phyloP scores from a whole-genome alignment of 2,797 vertebrate species.

The Enteromius afrohamiltoni region DNA sequence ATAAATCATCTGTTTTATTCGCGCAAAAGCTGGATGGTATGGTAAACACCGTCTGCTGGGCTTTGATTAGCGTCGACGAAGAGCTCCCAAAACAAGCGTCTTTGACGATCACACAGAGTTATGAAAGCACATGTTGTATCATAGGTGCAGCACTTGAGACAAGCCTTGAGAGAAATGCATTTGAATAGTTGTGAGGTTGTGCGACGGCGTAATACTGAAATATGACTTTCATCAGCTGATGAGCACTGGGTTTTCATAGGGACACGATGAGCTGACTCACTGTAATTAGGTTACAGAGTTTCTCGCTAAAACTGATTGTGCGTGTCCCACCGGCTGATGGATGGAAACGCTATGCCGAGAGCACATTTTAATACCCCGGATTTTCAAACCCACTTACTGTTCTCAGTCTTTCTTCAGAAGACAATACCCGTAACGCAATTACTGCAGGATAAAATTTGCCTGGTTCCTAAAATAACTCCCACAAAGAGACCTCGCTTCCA shows the following conservation, averaged over 20 bases:
- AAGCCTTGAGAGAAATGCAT: conserved; percentile 37
- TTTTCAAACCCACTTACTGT: conserved; percentile 51
- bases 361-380: conserved; percentile 49
- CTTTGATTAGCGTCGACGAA: conserved; percentile 15
- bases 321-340: conserved; percentile 36
- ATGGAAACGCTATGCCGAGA: conserved; percentile 48
- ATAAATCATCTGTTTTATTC: background rate
- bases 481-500: conserved; percentile 38
- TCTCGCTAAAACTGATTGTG: conserved; percentile 43
- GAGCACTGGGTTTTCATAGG: conserved; percentile 40
- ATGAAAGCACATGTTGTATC: conserved; percentile 15
- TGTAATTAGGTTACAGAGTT: conserved; percentile 47
- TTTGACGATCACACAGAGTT: background rate
- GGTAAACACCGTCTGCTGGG: background rate
- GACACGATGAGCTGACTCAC: conserved; percentile 27
- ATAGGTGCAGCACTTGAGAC: conserved; percentile 6
- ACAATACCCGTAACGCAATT: conserved; percentile 53
- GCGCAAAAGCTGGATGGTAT: conserved; percentile 2
- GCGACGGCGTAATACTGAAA: conserved; percentile 33
- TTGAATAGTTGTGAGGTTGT: conserved; percentile 29
- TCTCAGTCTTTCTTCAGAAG: conserved; percentile 51
- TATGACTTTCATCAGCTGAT: conserved; percentile 42
- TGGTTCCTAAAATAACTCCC: conserved; percentile 48
- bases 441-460: conserved; percentile 41
- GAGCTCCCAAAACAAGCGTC: conserved; percentile 5